Evolutionary conservation across 2,797 vertebrate genomes (phyloP).

Genomic region (Mormyrops boulengeri): DNA sequence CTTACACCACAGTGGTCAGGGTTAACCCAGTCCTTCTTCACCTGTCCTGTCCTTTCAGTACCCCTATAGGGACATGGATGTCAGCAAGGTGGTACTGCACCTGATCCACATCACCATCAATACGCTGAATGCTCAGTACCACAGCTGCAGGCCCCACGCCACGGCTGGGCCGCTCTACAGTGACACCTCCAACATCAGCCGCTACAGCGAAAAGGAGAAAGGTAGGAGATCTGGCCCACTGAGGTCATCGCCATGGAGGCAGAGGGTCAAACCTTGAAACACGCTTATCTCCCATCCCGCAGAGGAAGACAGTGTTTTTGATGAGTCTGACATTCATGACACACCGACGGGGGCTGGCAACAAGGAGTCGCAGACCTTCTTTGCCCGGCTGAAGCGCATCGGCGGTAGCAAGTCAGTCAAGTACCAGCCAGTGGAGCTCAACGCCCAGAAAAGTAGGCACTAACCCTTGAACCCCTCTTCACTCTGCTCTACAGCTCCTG

Average conservation of each 20-base stretch:
- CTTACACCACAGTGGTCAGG: neutral
- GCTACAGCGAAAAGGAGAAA: conserved; percentile 98
- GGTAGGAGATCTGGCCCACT: conserved; percentile 52
- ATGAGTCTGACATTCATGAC: conserved; percentile 98
- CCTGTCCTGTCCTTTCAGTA: conserved; percentile 62
- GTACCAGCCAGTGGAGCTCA: conserved; percentile 97
- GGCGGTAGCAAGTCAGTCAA: conserved; percentile 98
- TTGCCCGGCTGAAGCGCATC: conserved; percentile 96
- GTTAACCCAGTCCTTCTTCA: neutral
- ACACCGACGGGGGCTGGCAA: conserved; percentile 91
- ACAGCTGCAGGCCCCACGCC: conserved; percentile 95
- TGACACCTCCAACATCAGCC: conserved; percentile 96
- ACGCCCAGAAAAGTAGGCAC: conserved; percentile 91
- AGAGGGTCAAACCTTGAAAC: neutral
- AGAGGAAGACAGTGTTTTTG: conserved; percentile 99
- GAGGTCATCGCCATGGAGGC: neutral
- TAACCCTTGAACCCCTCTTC: conserved; percentile 15
- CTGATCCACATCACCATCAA: conserved; percentile 98
- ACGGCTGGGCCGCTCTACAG: conserved; percentile 92
- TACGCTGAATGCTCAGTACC: conserved; percentile 96
- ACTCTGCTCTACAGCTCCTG: neutral
- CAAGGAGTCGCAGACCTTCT: conserved; percentile 98
- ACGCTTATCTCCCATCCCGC: conserved; percentile 22
- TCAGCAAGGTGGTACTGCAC: conserved; percentile 91
- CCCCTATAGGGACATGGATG: conserved; percentile 96